These are phyloP conservation scores for Murina feae DNA, from an alignment of 2,113 vertebrate species.

Conservation along the genomic window DNA sequence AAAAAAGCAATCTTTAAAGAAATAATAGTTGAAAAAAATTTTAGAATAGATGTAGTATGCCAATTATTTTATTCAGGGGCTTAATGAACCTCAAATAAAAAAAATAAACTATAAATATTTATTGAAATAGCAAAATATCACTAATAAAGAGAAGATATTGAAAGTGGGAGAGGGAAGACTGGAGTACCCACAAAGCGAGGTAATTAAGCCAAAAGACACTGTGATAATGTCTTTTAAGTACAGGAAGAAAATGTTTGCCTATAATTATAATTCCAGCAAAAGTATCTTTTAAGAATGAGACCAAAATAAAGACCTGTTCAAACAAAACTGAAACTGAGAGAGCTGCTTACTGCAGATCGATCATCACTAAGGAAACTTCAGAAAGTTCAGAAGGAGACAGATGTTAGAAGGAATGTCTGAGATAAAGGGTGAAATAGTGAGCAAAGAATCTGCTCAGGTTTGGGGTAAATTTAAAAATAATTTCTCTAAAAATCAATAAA, in stretches of 20 bases:
- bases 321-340: neutral
- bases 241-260: neutral
- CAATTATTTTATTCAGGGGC: neutral
- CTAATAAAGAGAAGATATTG: neutral
- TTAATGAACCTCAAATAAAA: neutral
- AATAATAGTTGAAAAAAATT: neutral
- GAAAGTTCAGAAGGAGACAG: neutral
- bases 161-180: neutral
- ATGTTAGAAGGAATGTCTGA: neutral
- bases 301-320: neutral
- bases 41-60: neutral
- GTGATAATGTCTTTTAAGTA: neutral
- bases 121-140: conserved; percentile 13
- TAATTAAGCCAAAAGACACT: neutral
- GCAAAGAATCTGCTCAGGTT: neutral
- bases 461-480: neutral
- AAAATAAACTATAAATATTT: neutral
- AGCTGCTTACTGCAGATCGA: neutral
- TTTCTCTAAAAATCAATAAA: neutral
- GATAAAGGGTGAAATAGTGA: neutral
- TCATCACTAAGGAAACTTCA: neutral
- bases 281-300: neutral
- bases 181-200: neutral
- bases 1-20: neutral
- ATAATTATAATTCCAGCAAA: neutral